Base-by-base conservation (phyloP, 2,888 invertebrate species). In the Chrysolina americana region DNA sequence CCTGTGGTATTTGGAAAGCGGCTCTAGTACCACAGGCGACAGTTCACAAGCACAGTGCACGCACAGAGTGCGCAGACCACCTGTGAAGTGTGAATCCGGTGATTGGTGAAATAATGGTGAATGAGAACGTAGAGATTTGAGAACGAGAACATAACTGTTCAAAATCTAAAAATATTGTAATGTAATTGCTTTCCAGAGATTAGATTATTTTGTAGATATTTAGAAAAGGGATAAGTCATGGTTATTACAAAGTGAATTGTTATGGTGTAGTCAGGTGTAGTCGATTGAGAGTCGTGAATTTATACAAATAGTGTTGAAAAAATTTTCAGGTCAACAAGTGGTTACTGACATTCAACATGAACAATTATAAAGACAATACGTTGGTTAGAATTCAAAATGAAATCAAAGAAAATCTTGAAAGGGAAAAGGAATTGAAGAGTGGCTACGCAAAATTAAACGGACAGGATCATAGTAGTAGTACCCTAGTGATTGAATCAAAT, bases 371-470 rank as follows among this genome's bases (percentile, higher is more conserved):
- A 15, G 70, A 82, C 28, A 28, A 48, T 88, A 94, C 94, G 79
- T 89, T 95, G 84, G 92, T 92, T 84, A 92, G 96, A 87, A 96
- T 97, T 87, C 96, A 97, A 89, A 92, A 93, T 85, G 97, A 97
- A 91, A 96, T 97, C 83, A 93, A 94, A 83, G 95, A 95, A 89
- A 95, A 95, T 75, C 93, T 94, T 70, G 93, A 95, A 84, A 91
- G 96, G 79, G 97, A 97, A 88, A 91, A 94, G 84, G 96, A 95
- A 85, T 92, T 96, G 81, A 90, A 92, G 81, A 92, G 92, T 82
- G 92, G 92, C 21, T 81, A 65, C 48, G 11, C 50, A 28, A 50
- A 48, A 28, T 17, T n/a, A 28, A 66, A 50, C 8, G 50, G 50
- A 28, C 41, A 44, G 21, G 41, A 66, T 56, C 41, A 41, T 56